Conservation (phyloP, 2,888 invertebrate genomes). For the Zhengitettix transpicula region DNA sequence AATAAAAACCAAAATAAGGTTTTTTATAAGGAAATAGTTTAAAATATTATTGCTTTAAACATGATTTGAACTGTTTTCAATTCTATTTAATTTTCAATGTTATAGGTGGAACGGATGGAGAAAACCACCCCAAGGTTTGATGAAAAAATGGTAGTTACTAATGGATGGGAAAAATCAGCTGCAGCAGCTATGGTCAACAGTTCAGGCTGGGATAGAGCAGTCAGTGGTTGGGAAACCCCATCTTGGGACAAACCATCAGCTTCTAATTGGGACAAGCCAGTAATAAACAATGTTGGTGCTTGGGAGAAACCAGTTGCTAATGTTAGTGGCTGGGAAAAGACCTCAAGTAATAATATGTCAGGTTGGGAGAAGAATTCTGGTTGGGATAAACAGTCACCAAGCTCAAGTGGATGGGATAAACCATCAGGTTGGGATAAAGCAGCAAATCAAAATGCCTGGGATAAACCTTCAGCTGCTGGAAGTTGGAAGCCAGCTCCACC, state of each 20-base stretch:
- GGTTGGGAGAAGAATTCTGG: slow-evolving; percentile 7
- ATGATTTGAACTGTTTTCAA: no score
- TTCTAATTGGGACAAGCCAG: background rate
- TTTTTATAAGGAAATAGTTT: no score
- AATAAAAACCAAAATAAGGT: no score
- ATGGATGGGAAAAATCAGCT: slow-evolving; percentile 2
- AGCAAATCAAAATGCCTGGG: slow-evolving; percentile 1
- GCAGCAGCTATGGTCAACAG: background rate
- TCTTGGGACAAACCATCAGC: background rate
- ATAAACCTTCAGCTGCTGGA: slow-evolving; percentile 38
- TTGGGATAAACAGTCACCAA: background rate
- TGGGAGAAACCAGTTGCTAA: slow-evolving; percentile 1
- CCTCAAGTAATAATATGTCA: background rate
- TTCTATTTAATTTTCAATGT: no score
- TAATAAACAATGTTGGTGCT: background rate
- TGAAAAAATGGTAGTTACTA: slow-evolving; percentile 4
- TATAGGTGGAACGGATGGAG: slow-evolving; percentile 42
- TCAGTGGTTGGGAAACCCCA: slow-evolving; percentile 7
- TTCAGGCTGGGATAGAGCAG: slow-evolving; percentile 4
- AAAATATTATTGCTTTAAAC: no score
- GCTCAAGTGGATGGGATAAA: background rate
- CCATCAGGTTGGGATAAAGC: slow-evolving; percentile 4
- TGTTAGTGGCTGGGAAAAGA: background rate
- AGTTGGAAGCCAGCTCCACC: slow-evolving; percentile 38
- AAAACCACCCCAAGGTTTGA: slow-evolving; percentile 23